These are phyloP conservation scores for Danaus plexippus DNA, from an alignment of 1,140 invertebrate species.

Conservation along the genomic window DNA sequence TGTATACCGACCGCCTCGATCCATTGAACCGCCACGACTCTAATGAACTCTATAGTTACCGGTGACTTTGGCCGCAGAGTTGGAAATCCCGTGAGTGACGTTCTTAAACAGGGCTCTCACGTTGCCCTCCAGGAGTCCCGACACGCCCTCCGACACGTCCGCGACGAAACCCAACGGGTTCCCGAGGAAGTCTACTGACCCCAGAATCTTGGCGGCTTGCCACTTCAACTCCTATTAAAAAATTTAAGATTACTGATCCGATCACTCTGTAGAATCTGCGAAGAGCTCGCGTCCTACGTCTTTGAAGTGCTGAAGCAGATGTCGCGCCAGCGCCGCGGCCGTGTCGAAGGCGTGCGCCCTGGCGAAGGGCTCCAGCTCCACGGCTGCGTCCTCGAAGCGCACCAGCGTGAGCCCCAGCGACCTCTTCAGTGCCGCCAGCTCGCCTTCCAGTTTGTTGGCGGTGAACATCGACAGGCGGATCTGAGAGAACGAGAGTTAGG, in stretches of 20 bases:
- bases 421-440: conserved; percentile 86
- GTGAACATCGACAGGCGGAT: conserved; percentile 90
- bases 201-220: conserved; percentile 95
- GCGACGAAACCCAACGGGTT: conserved; percentile 96
- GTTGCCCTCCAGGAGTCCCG: conserved; percentile 91
- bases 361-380: conserved; percentile 90
- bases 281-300: conserved; percentile 71
- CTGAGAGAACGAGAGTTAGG: conserved; percentile 27
- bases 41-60: conserved; percentile 37
- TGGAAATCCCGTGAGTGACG: conserved; percentile 96
- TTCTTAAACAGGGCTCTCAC: conserved; percentile 94
- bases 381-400: conserved; percentile 96
- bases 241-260: background rate
- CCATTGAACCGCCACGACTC: background rate
- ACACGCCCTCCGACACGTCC: conserved; percentile 95
- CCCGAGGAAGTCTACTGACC: conserved; percentile 97
- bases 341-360: conserved; percentile 93
- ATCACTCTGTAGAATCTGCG: background rate
- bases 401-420: conserved; percentile 91
- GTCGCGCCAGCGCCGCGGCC: conserved; percentile 81
- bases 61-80: conserved; percentile 95
- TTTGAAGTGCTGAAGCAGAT: conserved; percentile 86
- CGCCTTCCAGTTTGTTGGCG: conserved; percentile 78
- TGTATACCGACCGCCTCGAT: background rate
- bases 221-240: conserved; percentile 86